A percentile compares a stretch with the other conserved stretches of the same genome.
phyloP scores from a whole-genome alignment of 1,140 invertebrate species.

The Conus betulinus region DNA sequence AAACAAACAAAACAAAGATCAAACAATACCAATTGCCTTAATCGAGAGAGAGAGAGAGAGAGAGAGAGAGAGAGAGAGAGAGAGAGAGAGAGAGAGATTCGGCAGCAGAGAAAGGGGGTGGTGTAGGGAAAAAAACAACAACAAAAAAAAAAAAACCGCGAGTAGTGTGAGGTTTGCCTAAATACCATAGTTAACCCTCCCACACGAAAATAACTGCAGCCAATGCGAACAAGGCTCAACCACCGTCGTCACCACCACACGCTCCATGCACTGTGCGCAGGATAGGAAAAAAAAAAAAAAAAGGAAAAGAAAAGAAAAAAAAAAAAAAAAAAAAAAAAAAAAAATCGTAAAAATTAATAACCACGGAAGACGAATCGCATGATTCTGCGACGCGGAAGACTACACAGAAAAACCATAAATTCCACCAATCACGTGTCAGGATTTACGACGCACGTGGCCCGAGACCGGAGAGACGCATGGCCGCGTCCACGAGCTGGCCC shows the following conservation, averaged over 20 bases:
- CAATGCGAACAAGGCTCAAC: no score
- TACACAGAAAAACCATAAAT: constrained; percentile 24
- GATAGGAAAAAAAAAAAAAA: neutral
- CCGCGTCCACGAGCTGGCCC: constrained; percentile 13
- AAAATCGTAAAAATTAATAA: constrained; percentile 10
- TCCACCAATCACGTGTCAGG: constrained; percentile 23
- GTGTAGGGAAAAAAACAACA: no score
- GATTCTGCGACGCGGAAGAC: neutral
- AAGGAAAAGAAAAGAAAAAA: neutral
- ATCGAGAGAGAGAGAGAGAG: neutral
- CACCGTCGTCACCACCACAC: no score
- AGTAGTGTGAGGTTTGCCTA: no score
- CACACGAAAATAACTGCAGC: no score
- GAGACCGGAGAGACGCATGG: constrained; percentile 19
- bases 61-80: neutral
- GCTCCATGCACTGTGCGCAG: no score
- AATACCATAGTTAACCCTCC: no score
- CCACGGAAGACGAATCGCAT: constrained; percentile 1
- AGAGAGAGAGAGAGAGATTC: constrained; percentile 1
- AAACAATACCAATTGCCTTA: no score
- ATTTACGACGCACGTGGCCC: constrained; percentile 23
- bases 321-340: neutral
- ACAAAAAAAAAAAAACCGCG: no score
- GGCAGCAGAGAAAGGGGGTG: no score
- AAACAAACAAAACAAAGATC: no score